Evolutionary conservation across 2,113 vertebrate genomes (phyloP), one percentile per base, ranked within the genome.

Genomic region (Ictalurus furcatus): DNA sequence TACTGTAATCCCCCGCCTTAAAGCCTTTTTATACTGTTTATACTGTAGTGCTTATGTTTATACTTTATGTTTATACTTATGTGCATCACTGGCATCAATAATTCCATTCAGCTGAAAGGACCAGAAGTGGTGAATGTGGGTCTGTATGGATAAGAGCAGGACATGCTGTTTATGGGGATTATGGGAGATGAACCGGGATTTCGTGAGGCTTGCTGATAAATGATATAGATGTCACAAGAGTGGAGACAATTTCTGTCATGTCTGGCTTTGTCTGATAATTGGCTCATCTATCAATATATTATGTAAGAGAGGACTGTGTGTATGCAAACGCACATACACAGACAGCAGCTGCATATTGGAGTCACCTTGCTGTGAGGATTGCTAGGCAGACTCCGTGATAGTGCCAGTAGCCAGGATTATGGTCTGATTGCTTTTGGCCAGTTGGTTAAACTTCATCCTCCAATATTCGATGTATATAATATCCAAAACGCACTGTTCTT

Each of bases 331-430:
- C 54, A 81, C 28, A 63, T 34, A 91, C 89, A 91, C 88, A 90
- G 69, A 90, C 61, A 87, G 84, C 92, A 93, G 92, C 93, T 93
- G 93, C 90, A 12, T 67, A 48, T 25, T 58, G 0, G 65, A 85
- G 92, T 92, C 92, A 91, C 91, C 89, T 92, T 93, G 74, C 69
- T 37, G 11, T 48, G 54, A 78, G 6, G 0, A 56, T 56, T 17
- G 17, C 48, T 16, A n/a, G 28, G 48, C 11, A 58, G 54, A 34
- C n/a, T 30, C 16, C 0, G 3, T 34, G n/a, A 30, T 30, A 25
- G 40, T 67, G 23, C n/a, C 65, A 34, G 37, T 8, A 30, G 16
- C 2, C 23, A 44, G 17, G 44, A 85, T 85, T 52, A 48, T 16
- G 4, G 3, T 65, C 34, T 63, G 76, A 84, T 84, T 54, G 14